Percentiles rank a stretch among this genome's conserved stretches.
These are phyloP conservation scores for Genyomyrus donnyi DNA, from an alignment of 2,113 vertebrate genomes.

Conservation along the genomic window DNA sequence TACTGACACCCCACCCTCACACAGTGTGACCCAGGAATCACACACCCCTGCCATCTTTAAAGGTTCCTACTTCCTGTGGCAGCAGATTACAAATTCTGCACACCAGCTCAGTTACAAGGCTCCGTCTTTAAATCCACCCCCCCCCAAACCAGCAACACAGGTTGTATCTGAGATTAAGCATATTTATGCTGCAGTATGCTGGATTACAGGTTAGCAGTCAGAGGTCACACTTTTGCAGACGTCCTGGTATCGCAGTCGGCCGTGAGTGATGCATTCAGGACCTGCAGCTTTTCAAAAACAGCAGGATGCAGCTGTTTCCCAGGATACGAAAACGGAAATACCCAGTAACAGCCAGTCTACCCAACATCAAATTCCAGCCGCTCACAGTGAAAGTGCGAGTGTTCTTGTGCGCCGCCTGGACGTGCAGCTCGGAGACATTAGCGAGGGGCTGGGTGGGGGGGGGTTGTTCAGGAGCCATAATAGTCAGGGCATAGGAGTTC, in stretches of 20 bases:
- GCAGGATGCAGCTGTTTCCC: not conserved
- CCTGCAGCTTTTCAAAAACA: not conserved
- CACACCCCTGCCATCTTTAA: not conserved
- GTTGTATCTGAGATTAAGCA: not conserved
- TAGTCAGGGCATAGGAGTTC: too few species aligned
- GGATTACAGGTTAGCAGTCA: not conserved
- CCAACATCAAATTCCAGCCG: not conserved
- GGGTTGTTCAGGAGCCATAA: too few species aligned
- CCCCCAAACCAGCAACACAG: not conserved
- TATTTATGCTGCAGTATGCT: not conserved
- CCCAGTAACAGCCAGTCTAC: not conserved
- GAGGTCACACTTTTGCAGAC: not conserved
- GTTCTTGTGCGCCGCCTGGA: not conserved
- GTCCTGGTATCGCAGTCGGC: not conserved
- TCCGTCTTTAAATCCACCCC: not conserved
- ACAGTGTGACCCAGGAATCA: not conserved
- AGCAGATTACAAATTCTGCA: not conserved
- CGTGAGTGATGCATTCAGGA: not conserved
- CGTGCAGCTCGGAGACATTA: not conserved
- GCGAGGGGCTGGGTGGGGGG: too few species aligned
- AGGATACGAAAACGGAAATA: not conserved
- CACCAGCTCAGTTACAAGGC: not conserved
- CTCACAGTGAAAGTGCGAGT: not conserved
- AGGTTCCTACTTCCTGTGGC: not conserved
- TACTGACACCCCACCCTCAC: not conserved